Evolutionary conservation across 2,888 invertebrate species (phyloP).

Genomic region (Conus canariensis): DNA sequence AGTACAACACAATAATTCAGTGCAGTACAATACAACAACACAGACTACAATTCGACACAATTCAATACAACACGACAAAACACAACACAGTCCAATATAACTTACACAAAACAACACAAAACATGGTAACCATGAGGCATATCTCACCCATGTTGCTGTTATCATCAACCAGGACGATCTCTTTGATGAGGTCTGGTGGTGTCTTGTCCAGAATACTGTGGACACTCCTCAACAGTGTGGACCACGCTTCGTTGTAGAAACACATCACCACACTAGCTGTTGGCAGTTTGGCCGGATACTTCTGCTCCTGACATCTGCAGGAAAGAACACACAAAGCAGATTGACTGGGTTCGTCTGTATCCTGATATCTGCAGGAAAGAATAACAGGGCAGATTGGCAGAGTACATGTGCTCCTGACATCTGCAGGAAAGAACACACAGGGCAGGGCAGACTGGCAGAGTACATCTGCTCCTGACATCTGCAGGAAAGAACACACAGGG

Average conservation of each 20-base stretch:
- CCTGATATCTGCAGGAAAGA: too few relatives aligned
- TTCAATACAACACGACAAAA: not conserved
- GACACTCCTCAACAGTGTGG: conserved; percentile 91
- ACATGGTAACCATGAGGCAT: not conserved
- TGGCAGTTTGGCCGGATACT: conserved; percentile 85
- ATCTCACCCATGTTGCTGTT: not conserved
- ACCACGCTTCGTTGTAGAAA: conserved; percentile 96
- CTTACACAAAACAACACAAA: not conserved
- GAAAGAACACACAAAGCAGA: not conserved
- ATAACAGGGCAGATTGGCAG: too few relatives aligned
- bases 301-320: conserved; percentile 84
- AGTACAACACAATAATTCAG: too few relatives aligned
- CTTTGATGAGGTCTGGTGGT: conserved; percentile 86
- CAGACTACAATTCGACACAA: too few relatives aligned
- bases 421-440: too few relatives aligned
- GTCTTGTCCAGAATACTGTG: conserved; percentile 92
- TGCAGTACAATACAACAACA: too few relatives aligned
- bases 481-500: not conserved
- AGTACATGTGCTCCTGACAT: too few relatives aligned
- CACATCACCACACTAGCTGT: conserved; percentile 93
- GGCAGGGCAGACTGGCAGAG: conserved; percentile 83
- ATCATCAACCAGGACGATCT: conserved; percentile 82
- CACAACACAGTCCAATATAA: not conserved
- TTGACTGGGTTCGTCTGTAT: too few relatives aligned
- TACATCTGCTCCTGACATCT: conserved; percentile 86